Percentiles rank a stretch among this genome's conserved stretches.
phyloP scores from a whole-genome alignment of 1,140 invertebrate genomes.

The Chrysoperla carnea region DNA sequence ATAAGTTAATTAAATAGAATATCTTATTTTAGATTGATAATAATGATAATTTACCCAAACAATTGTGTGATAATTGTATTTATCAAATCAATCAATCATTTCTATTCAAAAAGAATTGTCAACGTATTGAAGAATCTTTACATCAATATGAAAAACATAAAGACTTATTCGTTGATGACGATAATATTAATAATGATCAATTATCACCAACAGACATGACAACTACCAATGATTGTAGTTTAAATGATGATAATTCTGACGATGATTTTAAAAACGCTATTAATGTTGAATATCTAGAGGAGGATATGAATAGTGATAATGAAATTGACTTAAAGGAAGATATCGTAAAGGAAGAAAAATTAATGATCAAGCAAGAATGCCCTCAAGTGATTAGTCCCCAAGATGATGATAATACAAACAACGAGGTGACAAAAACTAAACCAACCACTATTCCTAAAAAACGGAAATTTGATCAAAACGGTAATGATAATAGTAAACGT shows the following conservation, averaged over 20 bases:
- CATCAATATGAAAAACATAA: not conserved
- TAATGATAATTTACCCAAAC: conserved; percentile 10
- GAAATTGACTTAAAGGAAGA: not conserved
- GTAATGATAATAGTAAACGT: not conserved
- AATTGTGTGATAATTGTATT: conserved; percentile 12
- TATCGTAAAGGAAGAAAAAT: not conserved
- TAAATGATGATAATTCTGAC: not conserved
- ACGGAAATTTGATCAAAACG: not conserved
- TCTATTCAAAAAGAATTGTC: conserved; percentile 9
- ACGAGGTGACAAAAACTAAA: too few species aligned
- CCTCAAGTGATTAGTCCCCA: not conserved
- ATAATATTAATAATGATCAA: not conserved
- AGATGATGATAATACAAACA: not conserved
- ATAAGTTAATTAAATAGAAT: not conserved
- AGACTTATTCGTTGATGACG: not conserved
- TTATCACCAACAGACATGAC: too few species aligned
- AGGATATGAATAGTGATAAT: not conserved
- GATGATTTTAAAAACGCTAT: too few species aligned
- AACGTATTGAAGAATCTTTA: not conserved
- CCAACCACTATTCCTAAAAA: too few species aligned
- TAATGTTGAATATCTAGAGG: too few species aligned
- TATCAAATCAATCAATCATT: conserved; percentile 12
- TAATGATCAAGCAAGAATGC: not conserved
- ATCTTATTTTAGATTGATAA: conserved; percentile 8
- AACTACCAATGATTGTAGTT: not conserved